Conservation (phyloP, 2,113 vertebrate species). For the Emydocephalus ijimae region DNA sequence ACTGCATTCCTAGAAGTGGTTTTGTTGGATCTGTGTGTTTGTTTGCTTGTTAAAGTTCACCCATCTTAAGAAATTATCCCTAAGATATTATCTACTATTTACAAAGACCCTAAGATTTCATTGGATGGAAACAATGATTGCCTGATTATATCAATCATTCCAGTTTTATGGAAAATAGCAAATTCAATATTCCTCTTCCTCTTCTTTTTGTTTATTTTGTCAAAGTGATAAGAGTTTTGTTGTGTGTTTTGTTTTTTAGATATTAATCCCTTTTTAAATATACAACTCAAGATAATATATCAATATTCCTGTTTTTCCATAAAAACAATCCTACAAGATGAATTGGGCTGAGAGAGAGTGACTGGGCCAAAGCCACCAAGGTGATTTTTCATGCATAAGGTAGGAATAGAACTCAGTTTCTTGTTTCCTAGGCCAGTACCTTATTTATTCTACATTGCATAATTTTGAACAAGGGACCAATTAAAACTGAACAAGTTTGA, state of each 20-base stretch:
- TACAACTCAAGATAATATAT: neutral
- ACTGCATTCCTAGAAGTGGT: neutral
- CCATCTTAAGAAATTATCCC: neutral
- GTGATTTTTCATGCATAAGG: neutral
- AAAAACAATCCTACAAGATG: neutral
- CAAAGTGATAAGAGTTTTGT: neutral
- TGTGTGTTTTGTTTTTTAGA: neutral
- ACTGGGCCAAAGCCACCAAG: neutral
- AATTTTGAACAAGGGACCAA: neutral
- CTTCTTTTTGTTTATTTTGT: neutral
- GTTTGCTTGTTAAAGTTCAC: neutral
- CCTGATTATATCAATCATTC: neutral
- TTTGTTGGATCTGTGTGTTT: neutral
- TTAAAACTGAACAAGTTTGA: neutral
- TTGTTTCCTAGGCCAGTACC: neutral
- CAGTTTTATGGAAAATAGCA: neutral
- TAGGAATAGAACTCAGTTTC: neutral
- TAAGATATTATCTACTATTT: neutral
- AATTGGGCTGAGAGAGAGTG: neutral
- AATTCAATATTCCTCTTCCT: neutral
- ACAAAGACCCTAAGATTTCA: neutral
- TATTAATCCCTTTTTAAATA: neutral
- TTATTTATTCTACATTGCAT: neutral
- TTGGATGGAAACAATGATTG: neutral
- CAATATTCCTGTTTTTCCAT: neutral